Conservation (phyloP, 2,888 invertebrate genomes). For the Eudasyphora cyanicolor region DNA sequence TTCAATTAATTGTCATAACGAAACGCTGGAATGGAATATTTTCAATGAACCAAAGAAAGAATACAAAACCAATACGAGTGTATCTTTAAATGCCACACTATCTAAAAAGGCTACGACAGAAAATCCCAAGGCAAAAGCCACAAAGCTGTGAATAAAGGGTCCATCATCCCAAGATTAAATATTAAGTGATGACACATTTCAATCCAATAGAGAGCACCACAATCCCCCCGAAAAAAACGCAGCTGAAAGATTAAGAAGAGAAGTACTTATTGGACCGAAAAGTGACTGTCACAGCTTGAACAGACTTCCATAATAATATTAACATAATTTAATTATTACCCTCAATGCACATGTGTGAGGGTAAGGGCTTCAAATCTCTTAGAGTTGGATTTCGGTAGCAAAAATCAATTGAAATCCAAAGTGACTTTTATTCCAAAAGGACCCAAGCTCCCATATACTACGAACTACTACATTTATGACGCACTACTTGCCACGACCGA, state of each 20-base stretch:
- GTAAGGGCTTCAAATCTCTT: too few relatives aligned
- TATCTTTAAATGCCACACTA: too few relatives aligned
- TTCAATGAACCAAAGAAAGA: neutral
- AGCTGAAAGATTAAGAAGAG: neutral
- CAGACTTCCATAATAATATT: neutral
- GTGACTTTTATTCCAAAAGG: conserved; percentile 1
- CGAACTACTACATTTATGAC: neutral
- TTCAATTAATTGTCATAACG: neutral
- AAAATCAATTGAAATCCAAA: conserved; percentile 7
- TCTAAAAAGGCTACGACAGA: neutral
- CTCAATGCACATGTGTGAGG: neutral
- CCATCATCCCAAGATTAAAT: conserved; percentile 16
- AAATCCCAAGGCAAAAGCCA: conserved; percentile 23
- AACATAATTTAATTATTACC: neutral
- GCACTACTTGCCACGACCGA: too few relatives aligned
- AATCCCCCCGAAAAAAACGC: neutral
- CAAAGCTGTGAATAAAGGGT: neutral
- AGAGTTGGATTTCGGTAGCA: neutral
- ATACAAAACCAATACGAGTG: neutral
- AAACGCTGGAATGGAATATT: neutral
- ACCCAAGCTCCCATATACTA: neutral
- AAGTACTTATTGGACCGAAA: neutral
- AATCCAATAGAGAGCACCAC: neutral
- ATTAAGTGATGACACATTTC: neutral
- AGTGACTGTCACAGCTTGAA: neutral